Evolutionary conservation across 2,888 invertebrate species (phyloP).

Genomic region (Phrixothrix hirtus): DNA sequence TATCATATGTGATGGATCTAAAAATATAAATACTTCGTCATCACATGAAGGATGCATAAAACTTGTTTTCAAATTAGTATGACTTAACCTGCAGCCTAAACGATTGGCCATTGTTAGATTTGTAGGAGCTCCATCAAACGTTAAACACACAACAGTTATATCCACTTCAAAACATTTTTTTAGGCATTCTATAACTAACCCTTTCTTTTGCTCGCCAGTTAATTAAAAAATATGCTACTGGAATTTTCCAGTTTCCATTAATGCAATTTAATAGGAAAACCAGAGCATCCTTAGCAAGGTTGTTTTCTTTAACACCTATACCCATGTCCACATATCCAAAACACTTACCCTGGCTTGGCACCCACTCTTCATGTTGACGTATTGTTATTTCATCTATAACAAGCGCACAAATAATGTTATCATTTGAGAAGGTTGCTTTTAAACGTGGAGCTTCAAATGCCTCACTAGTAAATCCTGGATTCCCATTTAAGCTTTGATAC

Average conservation of each 20-base stretch:
- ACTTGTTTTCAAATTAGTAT: not conserved
- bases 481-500: not conserved
- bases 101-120: not conserved
- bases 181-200: not conserved
- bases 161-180: not conserved
- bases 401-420: not conserved
- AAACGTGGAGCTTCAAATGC: not conserved
- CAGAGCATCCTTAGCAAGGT: too few relatives aligned
- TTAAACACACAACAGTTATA: not conserved
- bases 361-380: not conserved
- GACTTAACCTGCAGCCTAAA: not conserved
- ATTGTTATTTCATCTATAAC: too few relatives aligned
- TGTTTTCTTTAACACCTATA: too few relatives aligned
- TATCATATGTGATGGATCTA: slow-evolving; percentile 1
- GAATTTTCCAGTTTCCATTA: not conserved
- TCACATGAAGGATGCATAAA: not conserved
- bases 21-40: not conserved
- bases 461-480: not conserved
- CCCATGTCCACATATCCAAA: not conserved
- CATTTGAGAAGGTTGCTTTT: not conserved
- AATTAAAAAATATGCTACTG: not conserved
- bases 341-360: not conserved
- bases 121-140: not conserved
- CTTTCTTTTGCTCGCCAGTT: slow-evolving; percentile 1
- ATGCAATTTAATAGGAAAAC: too few relatives aligned